phyloP scores from a whole-genome alignment of 2,113 vertebrate genomes.

The Nanorana parkeri region DNA sequence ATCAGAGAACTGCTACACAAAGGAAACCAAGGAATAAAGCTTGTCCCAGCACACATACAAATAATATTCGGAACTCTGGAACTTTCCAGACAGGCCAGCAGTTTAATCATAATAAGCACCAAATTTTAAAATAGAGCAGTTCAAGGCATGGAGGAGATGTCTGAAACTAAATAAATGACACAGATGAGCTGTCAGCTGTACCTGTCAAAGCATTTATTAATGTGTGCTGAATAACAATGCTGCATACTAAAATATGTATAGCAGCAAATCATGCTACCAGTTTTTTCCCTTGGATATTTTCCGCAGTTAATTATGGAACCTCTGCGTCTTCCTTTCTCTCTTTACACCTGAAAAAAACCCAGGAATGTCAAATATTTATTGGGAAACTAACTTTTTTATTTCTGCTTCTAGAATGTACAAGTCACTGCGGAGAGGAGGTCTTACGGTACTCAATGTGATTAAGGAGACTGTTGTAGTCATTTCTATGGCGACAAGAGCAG shows the following conservation, averaged over 20 bases:
- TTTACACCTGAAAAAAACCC: neutral
- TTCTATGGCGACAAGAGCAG: slow-evolving; percentile 47
- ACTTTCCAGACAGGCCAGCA: too few species aligned
- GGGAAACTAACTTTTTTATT: neutral
- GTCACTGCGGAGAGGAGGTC: neutral
- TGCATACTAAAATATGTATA: neutral
- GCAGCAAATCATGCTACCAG: neutral
- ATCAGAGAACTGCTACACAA: neutral
- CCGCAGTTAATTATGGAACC: neutral
- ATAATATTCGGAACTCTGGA: too few species aligned
- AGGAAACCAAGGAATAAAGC: too few species aligned
- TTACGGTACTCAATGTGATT: neutral
- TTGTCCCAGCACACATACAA: too few species aligned
- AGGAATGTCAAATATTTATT: neutral
- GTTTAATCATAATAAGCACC: neutral
- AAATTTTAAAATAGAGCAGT: neutral
- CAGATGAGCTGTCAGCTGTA: neutral
- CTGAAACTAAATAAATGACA: neutral
- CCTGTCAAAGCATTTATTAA: slow-evolving; percentile 35
- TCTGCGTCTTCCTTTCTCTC: rapidly evolving
- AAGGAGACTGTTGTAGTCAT: slow-evolving; percentile 20
- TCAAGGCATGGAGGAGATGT: neutral
- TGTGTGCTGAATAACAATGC: neutral
- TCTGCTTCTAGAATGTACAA: rapidly evolving
- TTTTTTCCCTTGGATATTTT: neutral